A percentile compares a stretch with the other conserved stretches of the same genome.
phyloP scores from a whole-genome alignment of 2,888 invertebrate genomes.

The Dynastes grantii region DNA sequence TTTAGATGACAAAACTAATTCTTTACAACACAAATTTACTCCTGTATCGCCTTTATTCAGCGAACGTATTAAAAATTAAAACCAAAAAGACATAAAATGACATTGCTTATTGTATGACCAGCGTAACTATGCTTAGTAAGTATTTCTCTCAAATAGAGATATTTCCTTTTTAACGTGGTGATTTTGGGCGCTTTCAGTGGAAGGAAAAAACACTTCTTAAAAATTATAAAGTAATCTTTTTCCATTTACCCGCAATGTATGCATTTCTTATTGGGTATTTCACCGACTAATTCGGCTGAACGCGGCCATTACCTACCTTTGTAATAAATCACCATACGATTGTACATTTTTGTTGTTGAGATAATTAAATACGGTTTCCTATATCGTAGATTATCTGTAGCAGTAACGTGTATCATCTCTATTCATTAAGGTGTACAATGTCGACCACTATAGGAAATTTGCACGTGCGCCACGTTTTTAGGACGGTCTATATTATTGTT shows the following conservation, averaged over 20 bases:
- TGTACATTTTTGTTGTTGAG: neutral
- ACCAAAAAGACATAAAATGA: neutral
- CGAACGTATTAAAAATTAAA: neutral
- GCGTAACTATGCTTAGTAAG: neutral
- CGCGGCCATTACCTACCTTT: neutral
- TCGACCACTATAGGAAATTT: neutral
- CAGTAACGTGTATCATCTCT: neutral
- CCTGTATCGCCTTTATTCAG: too few relatives aligned
- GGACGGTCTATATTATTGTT: neutral
- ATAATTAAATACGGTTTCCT: neutral
- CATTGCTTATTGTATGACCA: constrained; percentile 9
- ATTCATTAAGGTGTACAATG: neutral
- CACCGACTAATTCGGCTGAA: too few relatives aligned
- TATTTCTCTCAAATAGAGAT: neutral
- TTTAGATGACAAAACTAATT: too few relatives aligned
- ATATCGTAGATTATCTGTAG: neutral
- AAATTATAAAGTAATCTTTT: too few relatives aligned
- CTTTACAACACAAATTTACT: too few relatives aligned
- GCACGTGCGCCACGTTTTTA: neutral
- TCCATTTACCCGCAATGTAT: too few relatives aligned
- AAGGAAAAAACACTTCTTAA: too few relatives aligned
- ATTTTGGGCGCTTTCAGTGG: neutral
- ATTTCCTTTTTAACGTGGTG: neutral
- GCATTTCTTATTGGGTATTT: too few relatives aligned
- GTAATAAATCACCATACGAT: neutral